A percentile compares a stretch with the other conserved stretches of the same genome.
Evolutionary conservation across 2,113 vertebrate species (phyloP).

Genomic region (Campylomormyrus tamandua): DNA sequence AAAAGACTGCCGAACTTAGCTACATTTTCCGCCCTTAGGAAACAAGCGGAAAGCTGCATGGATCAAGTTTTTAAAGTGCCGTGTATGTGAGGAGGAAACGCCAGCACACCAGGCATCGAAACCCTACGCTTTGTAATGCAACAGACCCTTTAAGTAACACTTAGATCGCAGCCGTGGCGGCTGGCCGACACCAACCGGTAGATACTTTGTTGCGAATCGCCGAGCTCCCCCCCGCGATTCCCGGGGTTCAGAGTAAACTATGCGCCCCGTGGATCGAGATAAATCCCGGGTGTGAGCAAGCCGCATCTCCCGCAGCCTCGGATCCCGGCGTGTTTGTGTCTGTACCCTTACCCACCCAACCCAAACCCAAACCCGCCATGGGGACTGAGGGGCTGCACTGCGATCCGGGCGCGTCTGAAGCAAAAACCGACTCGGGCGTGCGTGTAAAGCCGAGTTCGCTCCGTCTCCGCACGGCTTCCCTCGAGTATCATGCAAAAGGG

Average conservation of each 20-base stretch:
- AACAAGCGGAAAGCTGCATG: background rate
- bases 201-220: background rate
- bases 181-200: background rate
- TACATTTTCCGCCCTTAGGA: background rate
- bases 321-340: background rate
- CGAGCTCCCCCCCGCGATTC: background rate
- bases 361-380: background rate
- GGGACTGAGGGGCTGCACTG: background rate
- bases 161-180: background rate
- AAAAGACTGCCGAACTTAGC: background rate
- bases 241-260: background rate
- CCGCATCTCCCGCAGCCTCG: background rate
- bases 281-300: background rate
- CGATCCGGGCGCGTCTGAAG: background rate
- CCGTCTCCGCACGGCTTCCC: background rate
- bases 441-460: background rate
- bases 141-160: background rate
- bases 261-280: background rate
- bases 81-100: background rate
- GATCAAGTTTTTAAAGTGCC: background rate
- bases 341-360: background rate
- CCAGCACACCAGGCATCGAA: background rate
- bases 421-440: background rate
- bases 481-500: background rate
- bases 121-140: background rate